Evolutionary conservation across 2,113 vertebrate species (phyloP).

Genomic region (Labrus mixtus): DNA sequence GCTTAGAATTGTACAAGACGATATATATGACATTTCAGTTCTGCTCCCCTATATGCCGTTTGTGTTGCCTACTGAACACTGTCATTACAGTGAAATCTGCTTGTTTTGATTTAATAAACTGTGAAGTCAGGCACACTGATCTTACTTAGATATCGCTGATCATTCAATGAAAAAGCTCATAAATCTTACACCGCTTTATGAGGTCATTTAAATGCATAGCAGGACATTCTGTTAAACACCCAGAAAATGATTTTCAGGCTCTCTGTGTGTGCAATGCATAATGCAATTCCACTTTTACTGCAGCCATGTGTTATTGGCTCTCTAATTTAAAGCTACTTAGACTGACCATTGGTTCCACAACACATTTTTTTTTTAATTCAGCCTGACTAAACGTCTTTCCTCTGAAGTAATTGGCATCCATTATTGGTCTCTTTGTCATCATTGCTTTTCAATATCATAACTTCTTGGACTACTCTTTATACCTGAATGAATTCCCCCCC

Average conservation of each 20-base stretch:
- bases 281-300: conserved; percentile 36
- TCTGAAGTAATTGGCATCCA: conserved; percentile 25
- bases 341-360: conserved; percentile 11
- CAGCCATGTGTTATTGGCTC: conserved; percentile 37
- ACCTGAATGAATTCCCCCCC: conserved; percentile 17
- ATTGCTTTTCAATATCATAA: conserved; percentile 36
- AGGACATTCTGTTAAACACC: conserved; percentile 47
- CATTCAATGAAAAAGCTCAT: conserved; percentile 60
- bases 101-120: conserved; percentile 71
- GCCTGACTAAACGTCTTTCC: conserved; percentile 20
- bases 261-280: conserved; percentile 32
- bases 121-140: conserved; percentile 58
- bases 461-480: conserved; percentile 31
- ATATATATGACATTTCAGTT: conserved; percentile 35
- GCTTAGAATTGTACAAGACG: conserved; percentile 55
- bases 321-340: conserved; percentile 48
- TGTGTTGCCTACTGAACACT: conserved; percentile 30
- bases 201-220: conserved; percentile 74
- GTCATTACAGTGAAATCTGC: conserved; percentile 52
- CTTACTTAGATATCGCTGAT: conserved; percentile 63
- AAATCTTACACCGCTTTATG: conserved; percentile 54
- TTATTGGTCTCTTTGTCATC: conserved; percentile 30
- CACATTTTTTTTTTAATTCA: conserved; percentile 10
- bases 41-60: conserved; percentile 38
- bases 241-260: conserved; percentile 50